phyloP scores from a whole-genome alignment of 2,888 invertebrate genomes.

The Epiperipatus broadwayi region DNA sequence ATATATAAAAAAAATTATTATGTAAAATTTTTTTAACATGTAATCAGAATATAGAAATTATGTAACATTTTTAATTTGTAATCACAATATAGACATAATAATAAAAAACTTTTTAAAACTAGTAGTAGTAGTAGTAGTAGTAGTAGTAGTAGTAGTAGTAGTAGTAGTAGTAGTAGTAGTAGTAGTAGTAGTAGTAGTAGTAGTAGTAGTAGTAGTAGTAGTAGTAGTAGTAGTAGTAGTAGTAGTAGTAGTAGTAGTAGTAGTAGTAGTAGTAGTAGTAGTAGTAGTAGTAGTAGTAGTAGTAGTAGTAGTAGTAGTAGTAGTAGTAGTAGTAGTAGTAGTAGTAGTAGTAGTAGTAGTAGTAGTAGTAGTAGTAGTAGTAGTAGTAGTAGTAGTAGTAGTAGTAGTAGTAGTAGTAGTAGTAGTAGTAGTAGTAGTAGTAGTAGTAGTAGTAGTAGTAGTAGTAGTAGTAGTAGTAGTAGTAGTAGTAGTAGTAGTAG shows the following conservation, averaged over 20 bases:
- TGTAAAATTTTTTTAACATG: too few relatives aligned
- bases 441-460: constrained; percentile 3
- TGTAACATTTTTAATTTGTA: too few relatives aligned
- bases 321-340: constrained; percentile 3
- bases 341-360: constrained; percentile 1
- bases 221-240: constrained; percentile 3
- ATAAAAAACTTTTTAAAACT: too few relatives aligned
- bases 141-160: constrained; percentile 3
- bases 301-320: constrained; percentile 3
- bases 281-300: constrained; percentile 1
- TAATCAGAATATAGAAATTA: too few relatives aligned
- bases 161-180: constrained; percentile 1
- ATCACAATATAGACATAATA: too few relatives aligned
- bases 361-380: constrained; percentile 3
- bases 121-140: too few relatives aligned
- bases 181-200: constrained; percentile 1
- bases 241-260: constrained; percentile 1
- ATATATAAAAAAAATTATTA: too few relatives aligned
- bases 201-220: constrained; percentile 3
- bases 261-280: constrained; percentile 3
- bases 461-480: constrained; percentile 3
- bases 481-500: constrained; percentile 3
- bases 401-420: constrained; percentile 3
- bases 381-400: constrained; percentile 3
- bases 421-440: constrained; percentile 3